A percentile compares a stretch with the other conserved stretches of the same genome.
Evolutionary conservation across 2,888 invertebrate genomes (phyloP).

Genomic region (Ichneumon xanthorius): DNA sequence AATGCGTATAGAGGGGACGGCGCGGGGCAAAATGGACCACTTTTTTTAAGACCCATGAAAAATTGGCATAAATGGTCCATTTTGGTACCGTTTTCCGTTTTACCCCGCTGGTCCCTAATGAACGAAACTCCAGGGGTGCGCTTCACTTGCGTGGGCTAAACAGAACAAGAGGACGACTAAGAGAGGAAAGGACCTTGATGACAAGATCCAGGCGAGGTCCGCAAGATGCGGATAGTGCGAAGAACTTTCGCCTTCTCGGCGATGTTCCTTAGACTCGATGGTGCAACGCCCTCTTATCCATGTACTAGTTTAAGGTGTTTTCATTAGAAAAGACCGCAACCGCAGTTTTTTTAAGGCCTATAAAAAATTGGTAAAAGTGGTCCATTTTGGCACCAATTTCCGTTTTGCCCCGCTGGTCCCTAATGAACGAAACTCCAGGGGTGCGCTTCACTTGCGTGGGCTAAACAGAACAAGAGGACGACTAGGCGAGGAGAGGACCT

Average conservation of each 20-base stretch:
- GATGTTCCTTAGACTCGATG: too few relatives aligned
- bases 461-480: slow-evolving; percentile 1
- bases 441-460: slow-evolving; percentile 35
- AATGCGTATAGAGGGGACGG: not conserved
- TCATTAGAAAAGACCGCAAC: slow-evolving; percentile 21
- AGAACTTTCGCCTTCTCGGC: slow-evolving; percentile 29
- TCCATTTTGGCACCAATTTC: too few relatives aligned
- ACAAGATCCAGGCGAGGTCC: not conserved
- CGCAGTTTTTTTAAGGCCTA: not conserved
- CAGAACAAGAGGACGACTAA: not conserved
- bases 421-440: not conserved
- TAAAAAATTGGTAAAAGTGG: too few relatives aligned
- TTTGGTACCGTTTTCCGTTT: too few relatives aligned
- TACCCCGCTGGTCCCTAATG: too few relatives aligned
- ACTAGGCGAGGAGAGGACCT: too few relatives aligned
- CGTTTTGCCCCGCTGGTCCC: too few relatives aligned
- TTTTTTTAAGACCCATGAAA: not conserved
- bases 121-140: not conserved
- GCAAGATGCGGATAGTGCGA: slow-evolving; percentile 42
- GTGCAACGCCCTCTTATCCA: too few relatives aligned
- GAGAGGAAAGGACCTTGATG: too few relatives aligned
- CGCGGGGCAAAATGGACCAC: not conserved
- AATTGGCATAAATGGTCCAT: too few relatives aligned
- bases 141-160: slow-evolving; percentile 21
- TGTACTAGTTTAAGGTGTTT: not conserved